Conservation (phyloP, 2,888 invertebrate genomes). For the Drosophila neotestacea region DNA sequence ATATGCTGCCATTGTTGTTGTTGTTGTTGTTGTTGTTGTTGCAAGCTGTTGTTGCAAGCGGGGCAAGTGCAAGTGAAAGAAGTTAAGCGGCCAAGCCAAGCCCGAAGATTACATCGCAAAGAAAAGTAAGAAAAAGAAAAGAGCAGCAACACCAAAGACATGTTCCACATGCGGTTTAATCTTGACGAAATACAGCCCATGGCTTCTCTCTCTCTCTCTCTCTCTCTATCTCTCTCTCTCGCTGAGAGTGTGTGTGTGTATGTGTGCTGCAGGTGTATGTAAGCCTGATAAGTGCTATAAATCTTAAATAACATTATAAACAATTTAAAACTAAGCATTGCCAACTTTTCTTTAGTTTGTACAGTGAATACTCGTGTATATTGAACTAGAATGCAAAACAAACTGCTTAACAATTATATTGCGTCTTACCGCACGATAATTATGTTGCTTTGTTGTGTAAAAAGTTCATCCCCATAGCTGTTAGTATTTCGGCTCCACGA, state of each 20-base stretch:
- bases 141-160: conserved; percentile 33
- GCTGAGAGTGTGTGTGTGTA: neutral
- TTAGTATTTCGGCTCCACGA: no score
- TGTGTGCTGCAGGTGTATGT: conserved; percentile 3
- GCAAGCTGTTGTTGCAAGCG: conserved; percentile 33
- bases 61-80: conserved; percentile 72
- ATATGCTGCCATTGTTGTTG: conserved; percentile 13
- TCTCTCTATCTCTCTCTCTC: neutral
- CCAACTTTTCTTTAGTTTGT: neutral
- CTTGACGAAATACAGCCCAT: conserved; percentile 47
- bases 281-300: conserved; percentile 15
- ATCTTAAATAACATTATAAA: conserved; percentile 14
- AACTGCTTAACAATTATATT: no score
- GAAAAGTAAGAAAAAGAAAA: conserved; percentile 8
- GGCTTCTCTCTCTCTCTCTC: conserved; percentile 1
- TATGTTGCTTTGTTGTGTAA: no score
- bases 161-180: conserved; percentile 60
- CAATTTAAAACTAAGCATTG: conserved; percentile 27
- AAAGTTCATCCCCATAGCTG: no score
- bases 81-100: conserved; percentile 73
- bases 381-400: neutral
- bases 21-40: conserved; percentile 9
- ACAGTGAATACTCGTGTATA: neutral
- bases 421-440: no score
- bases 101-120: conserved; percentile 56